A percentile compares a stretch with the other conserved stretches of the same genome.
Evolutionary conservation across 2,113 vertebrate species (phyloP).

Genomic region (Lichenostomus cassidix): DNA sequence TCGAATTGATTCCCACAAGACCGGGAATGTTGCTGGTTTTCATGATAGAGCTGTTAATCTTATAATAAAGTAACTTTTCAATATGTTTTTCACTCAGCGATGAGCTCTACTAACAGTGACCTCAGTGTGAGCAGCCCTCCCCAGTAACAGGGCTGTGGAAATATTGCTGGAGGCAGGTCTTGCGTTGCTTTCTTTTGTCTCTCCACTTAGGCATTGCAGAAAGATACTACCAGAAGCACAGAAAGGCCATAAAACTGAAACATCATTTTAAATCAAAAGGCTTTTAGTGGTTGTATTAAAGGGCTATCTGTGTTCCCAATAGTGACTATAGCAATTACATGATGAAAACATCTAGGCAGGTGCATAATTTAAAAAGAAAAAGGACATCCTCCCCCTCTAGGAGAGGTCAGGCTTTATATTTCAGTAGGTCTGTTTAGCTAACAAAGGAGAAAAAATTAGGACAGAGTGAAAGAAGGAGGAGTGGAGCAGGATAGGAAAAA

Average conservation of each 20-base stretch:
- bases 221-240: conserved; percentile 20
- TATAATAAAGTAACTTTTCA: conserved; percentile 12
- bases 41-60: conserved; percentile 19
- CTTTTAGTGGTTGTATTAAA: conserved; percentile 37
- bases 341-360: conserved; percentile 11
- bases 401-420: not conserved
- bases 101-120: not conserved
- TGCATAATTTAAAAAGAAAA: conserved; percentile 28
- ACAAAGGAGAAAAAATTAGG: not conserved
- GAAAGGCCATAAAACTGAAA: conserved; percentile 29
- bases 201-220: conserved; percentile 11
- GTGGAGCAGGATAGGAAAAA: not conserved
- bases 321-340: conserved; percentile 2
- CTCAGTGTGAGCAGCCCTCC: conserved; percentile 11
- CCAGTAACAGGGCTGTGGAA: conserved; percentile 7
- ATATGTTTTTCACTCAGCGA: not conserved
- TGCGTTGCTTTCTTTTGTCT: conserved; percentile 27
- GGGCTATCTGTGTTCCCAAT: not conserved
- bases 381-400: not conserved
- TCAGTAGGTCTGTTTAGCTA: not conserved
- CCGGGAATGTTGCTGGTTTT: not conserved
- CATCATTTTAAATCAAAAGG: conserved; percentile 29
- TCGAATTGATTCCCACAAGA: conserved; percentile 1
- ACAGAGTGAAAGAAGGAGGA: not conserved
- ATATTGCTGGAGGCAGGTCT: conserved; percentile 51